Percentiles rank a stretch among this genome's conserved stretches.
These are phyloP conservation scores for Hemaris fuciformis DNA, from an alignment of 2,888 invertebrate genomes.

Conservation along the genomic window DNA sequence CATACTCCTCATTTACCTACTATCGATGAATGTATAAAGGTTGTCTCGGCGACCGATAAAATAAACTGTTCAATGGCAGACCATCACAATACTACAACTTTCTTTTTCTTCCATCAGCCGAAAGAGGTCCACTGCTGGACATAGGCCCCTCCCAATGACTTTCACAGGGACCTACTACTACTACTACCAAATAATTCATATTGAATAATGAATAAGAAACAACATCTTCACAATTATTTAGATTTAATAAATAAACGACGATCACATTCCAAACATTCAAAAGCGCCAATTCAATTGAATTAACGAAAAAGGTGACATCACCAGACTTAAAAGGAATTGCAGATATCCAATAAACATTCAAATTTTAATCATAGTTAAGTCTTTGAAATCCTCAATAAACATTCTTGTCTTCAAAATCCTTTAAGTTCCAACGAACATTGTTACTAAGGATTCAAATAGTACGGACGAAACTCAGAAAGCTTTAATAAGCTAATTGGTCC, in stretches of 20 bases:
- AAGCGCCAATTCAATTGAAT: not conserved
- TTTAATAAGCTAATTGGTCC: conserved; percentile 38
- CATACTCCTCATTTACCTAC: conserved; percentile 32
- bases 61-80: conserved; percentile 14
- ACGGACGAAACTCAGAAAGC: conserved; percentile 12
- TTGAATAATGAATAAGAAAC: conserved; percentile 8
- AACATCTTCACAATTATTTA: not conserved
- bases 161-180: too few relatives aligned
- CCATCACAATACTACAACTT: conserved; percentile 5
- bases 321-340: conserved; percentile 2
- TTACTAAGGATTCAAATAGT: conserved; percentile 13
- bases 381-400: conserved; percentile 9
- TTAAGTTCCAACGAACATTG: conserved; percentile 10
- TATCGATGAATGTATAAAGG: conserved; percentile 14
- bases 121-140: too few relatives aligned
- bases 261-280: not conserved
- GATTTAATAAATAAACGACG: not conserved
- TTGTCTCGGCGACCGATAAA: conserved; percentile 17
- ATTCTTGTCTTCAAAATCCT: not conserved
- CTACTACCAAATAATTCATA: conserved; percentile 14
- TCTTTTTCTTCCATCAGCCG: too few relatives aligned
- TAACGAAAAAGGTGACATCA: not conserved
- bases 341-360: conserved; percentile 7
- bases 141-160: too few relatives aligned
- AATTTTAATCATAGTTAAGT: conserved; percentile 1